Percentiles rank a stretch among this genome's conserved stretches.
These are phyloP conservation scores for Bombus difficillimus DNA, from an alignment of 1,140 invertebrate species.

Conservation along the genomic window DNA sequence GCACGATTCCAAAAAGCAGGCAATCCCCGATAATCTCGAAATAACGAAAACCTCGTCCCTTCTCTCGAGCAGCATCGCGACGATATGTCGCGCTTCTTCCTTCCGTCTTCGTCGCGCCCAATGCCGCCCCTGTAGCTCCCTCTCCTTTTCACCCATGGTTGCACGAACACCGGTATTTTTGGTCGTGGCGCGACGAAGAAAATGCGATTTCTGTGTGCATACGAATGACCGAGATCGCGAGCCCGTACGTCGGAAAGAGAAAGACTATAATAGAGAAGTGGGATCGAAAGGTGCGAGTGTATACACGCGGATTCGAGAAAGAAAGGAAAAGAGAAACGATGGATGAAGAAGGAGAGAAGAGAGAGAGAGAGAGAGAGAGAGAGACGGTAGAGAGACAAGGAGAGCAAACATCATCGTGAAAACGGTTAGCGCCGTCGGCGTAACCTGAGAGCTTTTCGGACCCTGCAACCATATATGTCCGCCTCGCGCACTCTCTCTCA, in stretches of 20 bases:
- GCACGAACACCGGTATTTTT: conserved; percentile 70
- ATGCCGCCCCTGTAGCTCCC: neutral
- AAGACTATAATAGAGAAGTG: conserved; percentile 19
- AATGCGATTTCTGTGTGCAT: neutral
- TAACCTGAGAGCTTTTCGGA: conserved; percentile 81
- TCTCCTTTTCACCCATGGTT: conserved; percentile 46
- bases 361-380: conserved; percentile 35
- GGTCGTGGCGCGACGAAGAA: conserved; percentile 58
- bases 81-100: neutral
- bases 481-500: conserved; percentile 69
- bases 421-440: conserved; percentile 78
- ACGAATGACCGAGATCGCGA: conserved; percentile 9
- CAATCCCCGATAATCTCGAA: conserved; percentile 78
- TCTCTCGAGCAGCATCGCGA: conserved; percentile 21
- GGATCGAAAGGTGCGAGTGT: neutral
- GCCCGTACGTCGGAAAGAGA: conserved; percentile 22
- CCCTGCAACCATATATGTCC: conserved; percentile 83
- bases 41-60: conserved; percentile 71
- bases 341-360: conserved; percentile 32
- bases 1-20: conserved; percentile 76
- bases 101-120: conserved; percentile 29
- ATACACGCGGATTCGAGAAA: conserved; percentile 6
- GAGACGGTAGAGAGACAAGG: conserved; percentile 21
- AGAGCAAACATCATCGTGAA: conserved; percentile 70
- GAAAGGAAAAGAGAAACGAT: neutral